A percentile compares a stretch with the other conserved stretches of the same genome.
phyloP scores from a whole-genome alignment of 2,797 vertebrate genomes.

The Pseudotriccus pelzelni region DNA sequence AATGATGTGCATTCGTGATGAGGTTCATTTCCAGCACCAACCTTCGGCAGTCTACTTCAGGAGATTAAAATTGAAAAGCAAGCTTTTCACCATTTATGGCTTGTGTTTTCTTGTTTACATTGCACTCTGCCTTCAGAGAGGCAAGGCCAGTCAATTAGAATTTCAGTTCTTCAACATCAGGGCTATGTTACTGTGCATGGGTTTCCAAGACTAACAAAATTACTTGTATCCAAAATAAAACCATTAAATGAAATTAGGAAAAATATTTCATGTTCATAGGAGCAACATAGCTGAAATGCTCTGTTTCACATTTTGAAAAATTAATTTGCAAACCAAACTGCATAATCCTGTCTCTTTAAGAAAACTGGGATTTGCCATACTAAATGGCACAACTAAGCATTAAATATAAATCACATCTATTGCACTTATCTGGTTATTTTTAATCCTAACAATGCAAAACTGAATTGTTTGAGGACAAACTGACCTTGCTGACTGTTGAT shows the following conservation, averaged over 20 bases:
- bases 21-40: not conserved
- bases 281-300: not conserved
- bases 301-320: not conserved
- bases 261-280: constrained; percentile 22
- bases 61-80: not conserved
- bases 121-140: not conserved
- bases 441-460: not conserved
- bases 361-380: not conserved
- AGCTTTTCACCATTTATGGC: constrained; percentile 33
- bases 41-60: not conserved
- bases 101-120: not conserved
- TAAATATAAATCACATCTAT: not conserved
- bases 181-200: not conserved
- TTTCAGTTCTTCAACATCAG: not conserved
- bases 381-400: not conserved
- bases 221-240: constrained; percentile 63
- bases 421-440: not conserved
- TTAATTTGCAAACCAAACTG: not conserved
- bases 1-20: not conserved
- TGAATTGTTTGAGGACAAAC: not conserved
- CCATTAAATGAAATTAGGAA: constrained; percentile 59
- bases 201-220: constrained; percentile 56
- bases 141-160: constrained; percentile 3
- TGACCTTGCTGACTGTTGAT: not conserved
- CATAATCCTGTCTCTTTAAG: not conserved